Conservation (phyloP, 2,888 invertebrate species). For the Pseudolycoriella hygida region DNA sequence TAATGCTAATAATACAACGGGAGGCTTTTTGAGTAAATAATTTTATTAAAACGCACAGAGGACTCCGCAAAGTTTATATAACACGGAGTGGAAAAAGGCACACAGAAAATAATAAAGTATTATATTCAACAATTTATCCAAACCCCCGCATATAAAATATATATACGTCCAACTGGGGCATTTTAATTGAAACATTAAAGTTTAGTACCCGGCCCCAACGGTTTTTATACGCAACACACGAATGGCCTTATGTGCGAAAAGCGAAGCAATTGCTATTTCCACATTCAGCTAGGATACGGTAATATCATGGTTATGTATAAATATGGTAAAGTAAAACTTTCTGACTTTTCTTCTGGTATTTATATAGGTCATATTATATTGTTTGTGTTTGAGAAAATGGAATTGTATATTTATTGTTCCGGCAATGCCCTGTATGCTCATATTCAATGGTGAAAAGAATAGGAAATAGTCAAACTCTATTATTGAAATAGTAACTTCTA, state of each 20-base stretch:
- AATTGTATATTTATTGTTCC: constrained; percentile 5
- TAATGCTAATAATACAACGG: too few relatives aligned
- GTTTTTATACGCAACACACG: constrained; percentile 1
- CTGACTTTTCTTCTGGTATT: constrained; percentile 1
- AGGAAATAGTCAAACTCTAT: constrained; percentile 2
- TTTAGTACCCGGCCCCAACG: constrained; percentile 16
- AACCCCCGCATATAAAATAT: too few relatives aligned
- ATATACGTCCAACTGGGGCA: constrained; percentile 11
- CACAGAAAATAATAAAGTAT: too few relatives aligned
- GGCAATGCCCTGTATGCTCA: background rate
- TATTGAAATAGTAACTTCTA: background rate
- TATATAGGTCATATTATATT: constrained; percentile 4
- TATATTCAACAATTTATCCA: too few relatives aligned
- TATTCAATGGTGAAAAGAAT: constrained; percentile 1
- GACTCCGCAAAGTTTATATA: too few relatives aligned
- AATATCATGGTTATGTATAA: background rate
- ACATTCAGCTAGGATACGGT: background rate
- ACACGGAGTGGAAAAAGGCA: too few relatives aligned
- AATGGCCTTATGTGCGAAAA: background rate
- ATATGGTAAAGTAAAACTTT: background rate
- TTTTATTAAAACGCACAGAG: too few relatives aligned
- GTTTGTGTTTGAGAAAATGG: constrained; percentile 4
- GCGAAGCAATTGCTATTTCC: background rate
- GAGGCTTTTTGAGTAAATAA: too few relatives aligned
- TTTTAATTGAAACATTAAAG: constrained; percentile 25